Evolutionary conservation across 2,888 invertebrate genomes (phyloP).

Genomic region (Drosophila rubida): DNA sequence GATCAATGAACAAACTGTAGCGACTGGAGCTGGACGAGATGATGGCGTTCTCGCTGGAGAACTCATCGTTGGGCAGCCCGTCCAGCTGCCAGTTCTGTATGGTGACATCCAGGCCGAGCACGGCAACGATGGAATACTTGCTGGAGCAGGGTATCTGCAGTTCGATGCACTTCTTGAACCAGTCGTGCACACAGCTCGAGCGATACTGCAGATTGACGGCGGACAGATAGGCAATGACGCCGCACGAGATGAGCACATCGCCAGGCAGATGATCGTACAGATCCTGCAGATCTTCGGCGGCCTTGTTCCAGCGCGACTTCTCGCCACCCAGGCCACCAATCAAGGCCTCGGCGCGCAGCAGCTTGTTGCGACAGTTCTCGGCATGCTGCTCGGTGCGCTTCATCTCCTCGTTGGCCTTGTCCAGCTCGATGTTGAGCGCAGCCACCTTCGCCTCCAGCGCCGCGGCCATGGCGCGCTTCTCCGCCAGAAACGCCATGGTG

Average conservation of each 20-base stretch:
- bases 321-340: slow-evolving; percentile 95
- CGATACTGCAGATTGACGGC: slow-evolving; percentile 92
- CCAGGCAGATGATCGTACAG: slow-evolving; percentile 94
- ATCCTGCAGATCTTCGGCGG: slow-evolving; percentile 90
- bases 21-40: slow-evolving; percentile 92
- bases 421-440: slow-evolving; percentile 89
- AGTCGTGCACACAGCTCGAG: slow-evolving; percentile 87
- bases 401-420: slow-evolving; percentile 91
- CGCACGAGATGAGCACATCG: slow-evolving; percentile 94
- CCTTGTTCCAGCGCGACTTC: slow-evolving; percentile 92
- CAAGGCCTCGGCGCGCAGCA: slow-evolving; percentile 93
- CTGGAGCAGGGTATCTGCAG: slow-evolving; percentile 92
- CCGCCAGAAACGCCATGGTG: slow-evolving; percentile 93
- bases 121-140: slow-evolving; percentile 89
- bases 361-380: slow-evolving; percentile 92
- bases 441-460: slow-evolving; percentile 92
- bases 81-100: slow-evolving; percentile 91
- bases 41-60: slow-evolving; percentile 95
- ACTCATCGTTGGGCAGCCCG: slow-evolving; percentile 92
- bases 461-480: slow-evolving; percentile 91
- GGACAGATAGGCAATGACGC: slow-evolving; percentile 95
- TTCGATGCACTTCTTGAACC: slow-evolving; percentile 89
- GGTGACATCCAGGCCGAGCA: slow-evolving; percentile 93
- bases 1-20: slow-evolving; percentile 96
- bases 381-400: slow-evolving; percentile 91